phyloP scores from a whole-genome alignment of 1,140 invertebrate genomes.

The Orchestia grillus region DNA sequence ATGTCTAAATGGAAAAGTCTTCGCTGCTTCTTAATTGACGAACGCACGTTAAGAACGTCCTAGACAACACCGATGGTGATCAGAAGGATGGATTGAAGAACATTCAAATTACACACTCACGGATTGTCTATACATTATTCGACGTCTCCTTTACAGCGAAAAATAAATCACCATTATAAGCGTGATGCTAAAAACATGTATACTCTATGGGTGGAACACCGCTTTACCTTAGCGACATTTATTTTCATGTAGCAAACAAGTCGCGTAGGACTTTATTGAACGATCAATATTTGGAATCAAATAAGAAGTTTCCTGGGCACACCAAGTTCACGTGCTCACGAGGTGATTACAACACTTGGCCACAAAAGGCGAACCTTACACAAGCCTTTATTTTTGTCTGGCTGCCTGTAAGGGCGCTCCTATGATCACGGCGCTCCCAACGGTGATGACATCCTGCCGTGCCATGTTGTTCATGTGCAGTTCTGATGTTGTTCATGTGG shows the following conservation, averaged over 20 bases:
- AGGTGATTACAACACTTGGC: background rate
- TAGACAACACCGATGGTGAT: background rate
- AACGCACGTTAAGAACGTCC: background rate
- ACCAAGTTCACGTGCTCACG: background rate
- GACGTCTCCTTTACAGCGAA: too few relatives aligned
- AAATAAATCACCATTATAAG: too few relatives aligned
- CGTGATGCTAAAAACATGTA: too few relatives aligned
- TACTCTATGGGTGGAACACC: too few relatives aligned
- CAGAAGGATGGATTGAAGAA: background rate
- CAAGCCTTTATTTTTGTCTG: background rate
- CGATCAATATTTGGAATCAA: background rate
- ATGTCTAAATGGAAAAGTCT: background rate
- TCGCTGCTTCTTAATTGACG: background rate
- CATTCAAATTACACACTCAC: background rate
- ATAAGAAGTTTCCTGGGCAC: background rate
- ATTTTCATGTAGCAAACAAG: background rate
- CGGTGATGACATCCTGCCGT: too few relatives aligned
- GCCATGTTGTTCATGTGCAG: too few relatives aligned
- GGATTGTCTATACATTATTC: background rate
- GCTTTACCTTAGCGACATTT: background rate
- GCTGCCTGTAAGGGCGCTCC: too few relatives aligned
- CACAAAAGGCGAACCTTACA: background rate
- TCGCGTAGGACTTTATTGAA: background rate
- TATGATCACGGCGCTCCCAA: too few relatives aligned
- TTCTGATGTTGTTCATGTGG: too few relatives aligned